phyloP scores from a whole-genome alignment of 2,888 invertebrate species.

The Polymixis lichenea region DNA sequence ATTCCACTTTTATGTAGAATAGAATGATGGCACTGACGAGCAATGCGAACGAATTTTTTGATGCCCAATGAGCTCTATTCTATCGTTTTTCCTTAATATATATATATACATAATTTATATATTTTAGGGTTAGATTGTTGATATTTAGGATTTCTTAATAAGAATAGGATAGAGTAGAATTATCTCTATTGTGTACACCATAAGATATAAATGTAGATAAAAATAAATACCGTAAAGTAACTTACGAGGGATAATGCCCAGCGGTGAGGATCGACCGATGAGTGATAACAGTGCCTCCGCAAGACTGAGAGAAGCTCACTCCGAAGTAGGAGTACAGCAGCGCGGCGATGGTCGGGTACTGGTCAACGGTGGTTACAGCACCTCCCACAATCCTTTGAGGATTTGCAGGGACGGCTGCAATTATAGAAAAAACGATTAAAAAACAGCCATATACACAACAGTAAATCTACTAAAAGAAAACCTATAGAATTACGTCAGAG shows the following conservation, averaged over 20 bases:
- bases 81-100: no score
- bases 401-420: slow-evolving; percentile 64
- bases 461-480: neutral
- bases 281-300: slow-evolving; percentile 76
- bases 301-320: slow-evolving; percentile 59
- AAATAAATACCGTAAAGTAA: slow-evolving; percentile 24
- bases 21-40: no score
- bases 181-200: no score
- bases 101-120: no score
- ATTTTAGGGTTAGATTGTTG: no score
- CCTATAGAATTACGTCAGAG: neutral
- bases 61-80: no score
- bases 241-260: slow-evolving; percentile 76
- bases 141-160: no score
- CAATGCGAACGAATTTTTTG: no score
- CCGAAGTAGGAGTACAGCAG: slow-evolving; percentile 63
- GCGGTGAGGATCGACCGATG: slow-evolving; percentile 72
- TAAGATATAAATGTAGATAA: no score
- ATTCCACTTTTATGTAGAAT: no score
- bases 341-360: slow-evolving; percentile 64
- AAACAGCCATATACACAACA: neutral
- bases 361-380: slow-evolving; percentile 59
- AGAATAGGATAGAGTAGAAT: no score
- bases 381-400: slow-evolving; percentile 72
- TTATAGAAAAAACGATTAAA: neutral